Base-by-base conservation (phyloP, 2,113 vertebrate species). In the Sardina pilchardus region DNA sequence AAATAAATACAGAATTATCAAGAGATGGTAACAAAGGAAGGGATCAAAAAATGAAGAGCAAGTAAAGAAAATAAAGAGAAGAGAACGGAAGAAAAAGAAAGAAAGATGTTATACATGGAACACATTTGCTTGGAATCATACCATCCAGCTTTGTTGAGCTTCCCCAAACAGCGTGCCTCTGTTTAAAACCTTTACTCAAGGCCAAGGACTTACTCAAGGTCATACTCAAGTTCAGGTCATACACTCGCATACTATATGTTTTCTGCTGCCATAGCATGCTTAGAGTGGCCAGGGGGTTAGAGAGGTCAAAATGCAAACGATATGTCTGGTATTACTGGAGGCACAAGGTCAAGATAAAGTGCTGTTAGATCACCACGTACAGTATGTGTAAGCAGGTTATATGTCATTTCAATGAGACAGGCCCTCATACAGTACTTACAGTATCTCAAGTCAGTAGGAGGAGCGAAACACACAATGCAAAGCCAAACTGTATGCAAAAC, bases 241-340 rank as follows among this genome's bases (percentile, higher is more conserved):
- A 83, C 83, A 84, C 84, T 24, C 75, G 4, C 84, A 81, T 47
- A 42, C 36, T 63, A 81, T 19, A 83, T 81, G 9, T 7, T 24
- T 75, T 43, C 21, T 45, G 16, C 14, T 84, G 78, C 36, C 17
- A 42, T 44, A 59, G 43, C 56, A 34, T 88, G 84, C 85, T 63
- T 63, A 26, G 17, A 63, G 56, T 24, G 56, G 56, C 21, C 6
- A 21, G 3, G 2, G 21, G 56, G 56, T 63, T n/a, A 26, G 56
- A 21, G 50, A 26, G 26, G 39, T 75, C 83, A 84, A 45, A 85
- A 88, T 88, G 84, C 84, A 83, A 6, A 26, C 1, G 56, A 63
- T 4, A 63, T 63, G 56, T 24, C 56, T 63, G 56, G 4, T n/a
- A 63, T 8, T 63, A n/a, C 24, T 26, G 9, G 24, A 4, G 9